Percentiles rank a stretch among this genome's conserved stretches.
Evolutionary conservation across 2,888 invertebrate species (phyloP).

Genomic region (Cartodere bifasciata): DNA sequence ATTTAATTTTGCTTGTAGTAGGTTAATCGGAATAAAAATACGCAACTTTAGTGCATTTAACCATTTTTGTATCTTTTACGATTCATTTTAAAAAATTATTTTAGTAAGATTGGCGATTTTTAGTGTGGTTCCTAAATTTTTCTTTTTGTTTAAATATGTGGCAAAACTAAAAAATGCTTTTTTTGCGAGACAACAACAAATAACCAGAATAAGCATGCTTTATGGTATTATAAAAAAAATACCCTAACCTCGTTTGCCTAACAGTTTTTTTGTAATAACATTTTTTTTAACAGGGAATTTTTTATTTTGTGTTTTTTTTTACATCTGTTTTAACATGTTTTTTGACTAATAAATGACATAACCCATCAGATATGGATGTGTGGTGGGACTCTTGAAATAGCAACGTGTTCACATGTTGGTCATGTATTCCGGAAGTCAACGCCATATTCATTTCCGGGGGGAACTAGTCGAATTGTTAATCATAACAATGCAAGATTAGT

Average conservation of each 20-base stretch:
- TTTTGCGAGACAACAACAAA: too few relatives aligned
- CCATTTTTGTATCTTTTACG: background rate
- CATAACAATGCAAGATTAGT: slow-evolving; percentile 98
- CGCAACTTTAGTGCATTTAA: background rate
- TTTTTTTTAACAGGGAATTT: too few relatives aligned
- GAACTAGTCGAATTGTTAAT: slow-evolving; percentile 92
- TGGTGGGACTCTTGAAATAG: slow-evolving; percentile 87
- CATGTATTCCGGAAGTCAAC: slow-evolving; percentile 97
- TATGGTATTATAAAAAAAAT: too few relatives aligned
- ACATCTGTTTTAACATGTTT: background rate
- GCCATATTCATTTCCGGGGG: slow-evolving; percentile 97
- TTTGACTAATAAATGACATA: background rate
- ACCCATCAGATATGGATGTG: slow-evolving; percentile 92
- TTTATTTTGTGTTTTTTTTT: too few relatives aligned
- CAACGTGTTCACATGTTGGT: slow-evolving; percentile 89
- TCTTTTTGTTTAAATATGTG: background rate
- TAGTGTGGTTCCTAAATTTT: background rate
- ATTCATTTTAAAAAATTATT: background rate
- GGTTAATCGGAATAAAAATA: too few relatives aligned
- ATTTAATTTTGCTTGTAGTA: too few relatives aligned
- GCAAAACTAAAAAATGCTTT: background rate
- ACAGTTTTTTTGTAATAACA: too few relatives aligned
- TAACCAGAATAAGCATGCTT: too few relatives aligned
- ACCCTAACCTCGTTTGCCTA: too few relatives aligned
- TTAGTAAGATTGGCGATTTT: background rate